Conservation (phyloP, 2,888 invertebrate species). For the Troglohyphantes excavatus region DNA sequence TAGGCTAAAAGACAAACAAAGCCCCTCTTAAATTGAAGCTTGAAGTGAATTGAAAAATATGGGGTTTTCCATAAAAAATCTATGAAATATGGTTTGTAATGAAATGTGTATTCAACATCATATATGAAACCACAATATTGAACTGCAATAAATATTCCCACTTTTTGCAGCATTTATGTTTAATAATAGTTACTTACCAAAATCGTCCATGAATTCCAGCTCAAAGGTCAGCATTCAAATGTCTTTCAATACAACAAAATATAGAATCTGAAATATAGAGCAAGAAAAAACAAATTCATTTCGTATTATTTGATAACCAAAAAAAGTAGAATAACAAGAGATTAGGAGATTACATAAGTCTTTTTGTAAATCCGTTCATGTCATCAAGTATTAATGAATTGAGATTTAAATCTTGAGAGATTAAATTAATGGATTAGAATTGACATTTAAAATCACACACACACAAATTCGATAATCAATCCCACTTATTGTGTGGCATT, state of each 20-base stretch:
- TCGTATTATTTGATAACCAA: background rate
- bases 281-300: background rate
- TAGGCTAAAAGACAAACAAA: too few relatives aligned
- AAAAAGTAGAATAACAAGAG: background rate
- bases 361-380: background rate
- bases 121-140: too few relatives aligned
- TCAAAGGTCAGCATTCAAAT: conserved; percentile 73
- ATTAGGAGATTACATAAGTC: background rate
- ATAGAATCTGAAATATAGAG: conserved; percentile 13
- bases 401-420: background rate
- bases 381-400: background rate
- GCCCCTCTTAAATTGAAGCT: too few relatives aligned
- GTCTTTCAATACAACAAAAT: conserved; percentile 14
- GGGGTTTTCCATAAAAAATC: too few relatives aligned
- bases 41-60: too few relatives aligned
- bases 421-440: background rate
- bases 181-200: conserved; percentile 44
- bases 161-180: too few relatives aligned
- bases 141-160: too few relatives aligned
- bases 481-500: background rate
- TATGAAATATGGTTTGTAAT: too few relatives aligned
- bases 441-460: too few relatives aligned
- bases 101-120: too few relatives aligned
- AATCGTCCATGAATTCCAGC: conserved; percentile 71
- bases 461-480: background rate